A percentile compares a stretch with the other conserved stretches of the same genome.
phyloP scores from a whole-genome alignment of 2,113 vertebrate species.

The Hydrochoerus hydrochaeris region DNA sequence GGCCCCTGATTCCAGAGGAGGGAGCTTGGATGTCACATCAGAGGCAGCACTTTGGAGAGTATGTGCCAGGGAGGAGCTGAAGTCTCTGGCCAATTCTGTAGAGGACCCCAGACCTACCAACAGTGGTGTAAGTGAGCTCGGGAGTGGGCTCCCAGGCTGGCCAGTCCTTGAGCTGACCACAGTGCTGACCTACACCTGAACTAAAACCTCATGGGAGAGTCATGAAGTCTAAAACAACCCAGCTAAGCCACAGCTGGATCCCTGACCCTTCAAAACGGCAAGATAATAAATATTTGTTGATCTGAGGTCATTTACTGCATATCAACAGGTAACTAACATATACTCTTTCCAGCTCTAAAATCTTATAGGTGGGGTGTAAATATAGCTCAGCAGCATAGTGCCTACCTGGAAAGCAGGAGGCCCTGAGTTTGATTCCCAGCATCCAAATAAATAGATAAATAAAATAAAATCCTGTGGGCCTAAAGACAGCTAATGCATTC shows the following conservation, averaged over 20 bases:
- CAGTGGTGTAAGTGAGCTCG: background rate
- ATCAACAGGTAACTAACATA: background rate
- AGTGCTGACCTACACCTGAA: background rate
- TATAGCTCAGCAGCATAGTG: too few species aligned
- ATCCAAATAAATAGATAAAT: too few species aligned
- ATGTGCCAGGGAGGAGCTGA: background rate
- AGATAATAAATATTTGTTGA: background rate
- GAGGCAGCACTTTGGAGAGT: background rate
- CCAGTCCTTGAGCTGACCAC: background rate
- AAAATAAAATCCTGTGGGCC: background rate
- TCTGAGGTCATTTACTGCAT: background rate
- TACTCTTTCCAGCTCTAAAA: slow-evolving; percentile 6
- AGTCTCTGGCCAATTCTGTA: background rate
- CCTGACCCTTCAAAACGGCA: background rate
- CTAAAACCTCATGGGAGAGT: background rate
- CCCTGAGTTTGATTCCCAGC: too few species aligned
- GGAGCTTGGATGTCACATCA: background rate
- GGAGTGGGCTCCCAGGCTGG: background rate
- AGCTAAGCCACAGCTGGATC: background rate
- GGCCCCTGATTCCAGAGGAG: background rate
- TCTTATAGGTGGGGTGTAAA: too few species aligned
- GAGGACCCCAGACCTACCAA: background rate
- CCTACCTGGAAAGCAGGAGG: too few species aligned
- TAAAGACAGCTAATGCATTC: background rate
- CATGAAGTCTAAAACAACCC: background rate